These are phyloP conservation scores for Beaufortia kweichowensis DNA, from an alignment of 2,113 vertebrate species.

Conservation along the genomic window DNA sequence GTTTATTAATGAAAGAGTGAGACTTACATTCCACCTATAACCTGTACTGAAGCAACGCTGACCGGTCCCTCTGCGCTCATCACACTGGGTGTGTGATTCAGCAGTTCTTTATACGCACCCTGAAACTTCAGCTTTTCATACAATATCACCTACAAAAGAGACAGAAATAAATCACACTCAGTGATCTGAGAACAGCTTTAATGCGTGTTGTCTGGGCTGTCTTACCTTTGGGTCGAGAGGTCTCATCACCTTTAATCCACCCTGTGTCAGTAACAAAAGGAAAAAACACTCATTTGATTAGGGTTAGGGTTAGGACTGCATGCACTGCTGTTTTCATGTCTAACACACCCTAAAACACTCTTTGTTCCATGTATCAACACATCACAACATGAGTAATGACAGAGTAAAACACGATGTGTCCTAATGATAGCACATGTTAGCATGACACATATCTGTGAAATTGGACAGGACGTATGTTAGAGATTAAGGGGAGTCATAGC, in stretches of 20 bases:
- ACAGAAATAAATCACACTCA: slow-evolving; percentile 41
- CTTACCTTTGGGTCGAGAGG: slow-evolving; percentile 61
- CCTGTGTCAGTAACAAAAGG: slow-evolving; percentile 43
- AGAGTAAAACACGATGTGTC: not conserved
- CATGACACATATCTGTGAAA: slow-evolving; percentile 1
- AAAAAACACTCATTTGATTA: not conserved
- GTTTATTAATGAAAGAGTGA: no score
- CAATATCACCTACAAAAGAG: slow-evolving; percentile 76
- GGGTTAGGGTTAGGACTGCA: not conserved
- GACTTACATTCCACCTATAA: slow-evolving; percentile 85
- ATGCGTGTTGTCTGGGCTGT: not conserved
- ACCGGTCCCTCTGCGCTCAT: slow-evolving; percentile 61
- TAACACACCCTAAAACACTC: no score
- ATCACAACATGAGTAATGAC: no score
- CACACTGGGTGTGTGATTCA: slow-evolving; percentile 72
- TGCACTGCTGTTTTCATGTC: no score
- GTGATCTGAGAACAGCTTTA: not conserved
- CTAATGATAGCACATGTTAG: not conserved
- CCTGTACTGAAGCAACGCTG: slow-evolving; percentile 76
- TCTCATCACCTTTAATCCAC: slow-evolving; percentile 53
- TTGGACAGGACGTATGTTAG: not conserved
- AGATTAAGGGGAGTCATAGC: not conserved
- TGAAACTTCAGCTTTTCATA: slow-evolving; percentile 76
- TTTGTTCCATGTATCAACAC: no score
- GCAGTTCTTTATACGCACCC: slow-evolving; percentile 75